Conservation (phyloP, 2,888 invertebrate genomes). For the Gari tellinella region DNA sequence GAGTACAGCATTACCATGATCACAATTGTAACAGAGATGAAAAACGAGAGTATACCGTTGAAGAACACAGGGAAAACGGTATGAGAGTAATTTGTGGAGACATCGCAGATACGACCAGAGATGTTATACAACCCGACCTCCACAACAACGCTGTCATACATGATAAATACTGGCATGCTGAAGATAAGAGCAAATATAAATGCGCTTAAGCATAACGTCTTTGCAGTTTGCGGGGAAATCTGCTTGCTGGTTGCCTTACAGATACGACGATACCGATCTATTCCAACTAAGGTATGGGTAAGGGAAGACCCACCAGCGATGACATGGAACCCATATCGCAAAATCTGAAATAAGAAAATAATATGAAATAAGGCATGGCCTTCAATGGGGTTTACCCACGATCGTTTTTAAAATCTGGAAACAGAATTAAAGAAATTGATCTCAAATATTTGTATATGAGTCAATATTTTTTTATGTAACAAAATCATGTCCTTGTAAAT, state of each 20-base stretch:
- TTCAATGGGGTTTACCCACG: too few species aligned
- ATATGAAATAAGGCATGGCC: too few species aligned
- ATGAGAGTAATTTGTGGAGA: too few species aligned
- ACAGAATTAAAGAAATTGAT: too few species aligned
- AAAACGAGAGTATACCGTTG: too few species aligned
- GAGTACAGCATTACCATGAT: too few species aligned
- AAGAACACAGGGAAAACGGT: too few species aligned
- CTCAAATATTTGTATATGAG: too few species aligned
- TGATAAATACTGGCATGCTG: background rate
- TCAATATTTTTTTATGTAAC: too few species aligned
- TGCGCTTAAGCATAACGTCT: background rate
- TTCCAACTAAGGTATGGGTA: slow-evolving; percentile 5
- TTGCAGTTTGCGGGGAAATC: slow-evolving; percentile 1
- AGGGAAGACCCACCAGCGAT: slow-evolving; percentile 6
- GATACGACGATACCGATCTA: slow-evolving; percentile 21
- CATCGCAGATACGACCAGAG: slow-evolving; percentile 1
- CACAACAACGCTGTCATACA: slow-evolving; percentile 11
- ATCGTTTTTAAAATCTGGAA: too few species aligned
- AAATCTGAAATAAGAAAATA: slow-evolving; percentile 4
- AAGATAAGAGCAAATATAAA: slow-evolving; percentile 2
- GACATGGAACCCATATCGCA: slow-evolving; percentile 13
- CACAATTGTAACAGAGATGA: too few species aligned
- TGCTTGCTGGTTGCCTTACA: slow-evolving; percentile 3
- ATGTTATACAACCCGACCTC: background rate
- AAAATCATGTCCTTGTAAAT: too few species aligned